Base-by-base conservation (phyloP, 2,797 vertebrate genomes). In the Hoplostethus mediterraneus region DNA sequence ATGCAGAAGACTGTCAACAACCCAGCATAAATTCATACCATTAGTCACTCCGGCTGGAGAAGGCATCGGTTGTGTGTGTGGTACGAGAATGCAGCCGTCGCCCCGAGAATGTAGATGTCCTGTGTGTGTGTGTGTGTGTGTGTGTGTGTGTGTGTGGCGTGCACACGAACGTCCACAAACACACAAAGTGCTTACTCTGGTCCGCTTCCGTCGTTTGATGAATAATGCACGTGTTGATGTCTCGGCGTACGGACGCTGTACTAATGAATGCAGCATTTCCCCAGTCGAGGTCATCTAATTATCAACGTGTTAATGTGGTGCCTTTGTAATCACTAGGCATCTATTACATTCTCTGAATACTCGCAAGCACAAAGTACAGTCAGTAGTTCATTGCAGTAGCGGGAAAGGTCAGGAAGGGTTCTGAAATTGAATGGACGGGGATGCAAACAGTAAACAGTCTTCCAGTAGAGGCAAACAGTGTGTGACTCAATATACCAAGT, bases 191-290 rank as follows among this genome's bases (percentile, higher is more conserved):
- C 75, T 81, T 79, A 67, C 78, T 79, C 65, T 68, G 16, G 14
- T 67, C 77, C 63, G 71, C 68, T 80, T 58, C 76, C 2, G 63
- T 38, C 74, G 79, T 73, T 63, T 55, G 5, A 90, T 90, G 83
- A 93, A 92, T 92, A 91, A 93, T 91, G 86, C 71, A 90, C 84
- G 85, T 82, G 79, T 83, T 89, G 84, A 90, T 85, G 66, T 57
- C 4, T 2, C 14, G 60, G 86, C 57, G 72, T 85, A 89, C 85
- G 76, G 86, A 76, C 58, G 70, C 59, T 73, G 73, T 67, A 59
- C 73, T 62, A 79, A 89, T 86, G 74, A 80, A 73, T 80, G 71
- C 68, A 47, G 51, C 47, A 49, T 75, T 78, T 81, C 62, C 75
- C 8, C 38, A 40, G 69, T 76, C 33, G 14, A 81, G 77, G 81